Base-by-base conservation (phyloP, 1,140 invertebrate species). In the Mycetomoellerius zeteki region DNA sequence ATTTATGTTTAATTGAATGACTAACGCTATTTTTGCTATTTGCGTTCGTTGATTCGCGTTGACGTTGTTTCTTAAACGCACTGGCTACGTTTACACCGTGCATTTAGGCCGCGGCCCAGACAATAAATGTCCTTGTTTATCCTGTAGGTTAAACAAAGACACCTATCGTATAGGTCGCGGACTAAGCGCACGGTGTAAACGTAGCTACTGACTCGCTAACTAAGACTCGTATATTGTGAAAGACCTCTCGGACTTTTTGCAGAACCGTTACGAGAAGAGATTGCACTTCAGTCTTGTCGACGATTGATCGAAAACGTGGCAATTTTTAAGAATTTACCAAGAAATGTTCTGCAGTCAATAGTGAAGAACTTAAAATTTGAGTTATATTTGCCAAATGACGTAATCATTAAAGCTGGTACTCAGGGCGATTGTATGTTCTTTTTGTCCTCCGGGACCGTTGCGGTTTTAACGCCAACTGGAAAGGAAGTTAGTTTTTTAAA, bases 341-440 rank as follows among this genome's bases (percentile, higher is more conserved):
- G 89, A 75, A 50, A 93, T 3, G 14, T 91, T 6, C 80, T 95
- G 0, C 88, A 86, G 10, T 86, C 86, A 0, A 94, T 95, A 60
- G 86, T 94, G 2, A 86, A 87, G 0, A 89, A 86, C 60, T 85
- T 95, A 27, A 95, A 93, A 62, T 93, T 94, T 10, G 94, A 95
- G 81, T 78, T 95, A 10, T 94, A 95, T 86, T 86, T 95, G 43
- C 92, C 91, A 0, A 93, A 94, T 56, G 95, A 95, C 47, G 87
- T 93, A 7, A 96, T 97, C 21, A 92, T 96, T 3, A 96, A 96
- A 90, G 96, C 96, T 4, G 96, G 96, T 0, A 94, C 94, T 16
- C 91, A 94, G 14, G 96, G 96, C 12, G 96, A 96, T 58, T 96
- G 95, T 86, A 96, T 97, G 96, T 97, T 95, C 88, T 96, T 97